phyloP scores from a whole-genome alignment of 2,797 vertebrate genomes.

The Chiroxiphia lanceolata region DNA sequence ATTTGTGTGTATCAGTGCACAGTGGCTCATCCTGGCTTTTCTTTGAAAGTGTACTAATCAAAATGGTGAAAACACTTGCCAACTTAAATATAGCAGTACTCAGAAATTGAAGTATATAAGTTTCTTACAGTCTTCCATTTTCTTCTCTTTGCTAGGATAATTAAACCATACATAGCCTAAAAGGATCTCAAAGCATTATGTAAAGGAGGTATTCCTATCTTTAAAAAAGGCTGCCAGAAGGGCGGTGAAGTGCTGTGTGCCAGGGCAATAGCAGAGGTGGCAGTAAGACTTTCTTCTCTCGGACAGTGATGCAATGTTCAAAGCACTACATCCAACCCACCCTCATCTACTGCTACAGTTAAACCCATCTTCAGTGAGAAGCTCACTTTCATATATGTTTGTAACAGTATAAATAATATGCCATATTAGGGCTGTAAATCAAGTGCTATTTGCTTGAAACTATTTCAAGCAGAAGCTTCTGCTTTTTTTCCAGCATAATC shows the following conservation, averaged over 20 bases:
- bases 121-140: background rate
- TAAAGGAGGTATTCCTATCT: background rate
- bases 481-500: background rate
- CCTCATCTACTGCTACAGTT: background rate
- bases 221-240: background rate
- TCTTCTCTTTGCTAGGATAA: background rate
- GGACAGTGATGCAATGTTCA: background rate
- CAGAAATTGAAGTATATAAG: background rate
- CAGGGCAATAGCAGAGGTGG: background rate
- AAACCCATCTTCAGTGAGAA: background rate
- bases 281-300: background rate
- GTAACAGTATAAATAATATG: conserved; percentile 18
- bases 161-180: background rate
- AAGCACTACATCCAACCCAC: background rate
- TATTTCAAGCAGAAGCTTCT: conserved; percentile 35
- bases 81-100: background rate
- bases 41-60: background rate
- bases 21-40: background rate
- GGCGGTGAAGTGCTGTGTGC: background rate
- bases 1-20: background rate
- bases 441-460: conserved; percentile 20
- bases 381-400: background rate
- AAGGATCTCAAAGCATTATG: background rate
- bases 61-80: background rate
- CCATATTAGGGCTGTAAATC: background rate